Base-by-base conservation (phyloP, 2,797 vertebrate genomes). In the Pseudocheirus occidentalis region DNA sequence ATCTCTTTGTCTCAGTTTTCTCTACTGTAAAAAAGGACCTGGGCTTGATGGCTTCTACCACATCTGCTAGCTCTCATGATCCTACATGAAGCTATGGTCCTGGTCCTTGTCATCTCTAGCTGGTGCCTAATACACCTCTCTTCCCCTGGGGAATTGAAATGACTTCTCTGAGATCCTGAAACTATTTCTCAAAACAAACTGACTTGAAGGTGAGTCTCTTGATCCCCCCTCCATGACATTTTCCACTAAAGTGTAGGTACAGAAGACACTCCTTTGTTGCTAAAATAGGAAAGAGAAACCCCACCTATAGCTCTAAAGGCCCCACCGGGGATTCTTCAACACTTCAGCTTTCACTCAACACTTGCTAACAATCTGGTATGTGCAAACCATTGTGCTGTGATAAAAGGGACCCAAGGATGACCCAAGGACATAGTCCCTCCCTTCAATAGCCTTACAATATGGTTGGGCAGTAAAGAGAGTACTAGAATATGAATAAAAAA, bases 281-380 rank as follows among this genome's bases (percentile, higher is more conserved):
- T n/a, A 92, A 11, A 34, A 92, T 94, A 91, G 34, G 91, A 87
- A 94, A 94, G 94, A 52, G 91, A 13, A 97, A 55, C 11, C 11
- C 29, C 5, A 58, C 92, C 81, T 62, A 53, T 94, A 97, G 55
- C 28, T 27, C 12, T 52, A 31, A 3, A 58, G 7, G 31, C 5
- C 91, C 62, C 46, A 34, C 7, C 59, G 46, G 29, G 55, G 24
- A 93, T 55, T 94, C 27, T 18, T 55, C 93, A 27, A 0, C 11
- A 24, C 54, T 90, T 81, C 14, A 62, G 50, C 91, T 55, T 55
- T 16, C 34, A 90, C 40, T 29, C 57, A 54, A 52, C 89, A 94
- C 40, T 56, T 92, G 29, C 56, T 52, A 13, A 92, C 28, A 13
- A 58, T 7, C 56, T 89, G 24, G 54, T 24, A 73, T 54, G 31